Evolutionary conservation across 2,113 vertebrate genomes (phyloP), one percentile per base, ranked within the genome.

Genomic region (Paramormyrops kingsleyae): DNA sequence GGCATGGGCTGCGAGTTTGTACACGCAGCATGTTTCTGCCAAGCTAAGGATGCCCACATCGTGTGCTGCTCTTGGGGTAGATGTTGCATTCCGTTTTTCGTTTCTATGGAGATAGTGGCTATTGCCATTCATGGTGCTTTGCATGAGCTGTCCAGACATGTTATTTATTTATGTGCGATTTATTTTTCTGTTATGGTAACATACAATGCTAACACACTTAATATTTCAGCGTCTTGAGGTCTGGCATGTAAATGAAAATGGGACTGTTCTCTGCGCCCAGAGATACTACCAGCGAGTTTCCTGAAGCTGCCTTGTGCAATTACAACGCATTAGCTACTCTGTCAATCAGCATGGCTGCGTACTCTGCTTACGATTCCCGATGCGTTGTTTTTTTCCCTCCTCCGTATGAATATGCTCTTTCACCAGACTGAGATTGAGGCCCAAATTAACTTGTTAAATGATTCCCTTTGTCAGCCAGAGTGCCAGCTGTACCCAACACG

Each of bases 301-400:
- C 70, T 77, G 13, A 53, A 87, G 35, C 47, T 52, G 91, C 90
- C 19, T 27, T 52, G 24, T 15, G 44, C 86, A 53, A 91, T 87
- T 91, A 91, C 91, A 62, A 90, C 19, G 15, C 88, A 31, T 85
- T 77, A 93, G 91, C 89, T 84, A 90, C 89, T 59, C 89, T 10
- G 91, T 88, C 42, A n/a, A 27, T 52, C 59, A 50, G 42, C 15
- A 4, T 50, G 31, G 85, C 27, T 53, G 19, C 85, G n/a, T 50
- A 53, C 15, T 19, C 85, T 27, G 24, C 21, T 84, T 84, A 24
- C 39, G 7, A 12, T 47, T 46, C 44, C 44, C 8, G 21, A 47
- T 47, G 83, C 19, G 21, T 84, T 85, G 21, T 85, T 47, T 85
- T 47, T 85, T 70, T 13, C 10, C 10, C 27, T 70, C 19, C 19